Evolutionary conservation across 2,888 invertebrate genomes (phyloP).

Genomic region (Dryocosmus kuriphilus): DNA sequence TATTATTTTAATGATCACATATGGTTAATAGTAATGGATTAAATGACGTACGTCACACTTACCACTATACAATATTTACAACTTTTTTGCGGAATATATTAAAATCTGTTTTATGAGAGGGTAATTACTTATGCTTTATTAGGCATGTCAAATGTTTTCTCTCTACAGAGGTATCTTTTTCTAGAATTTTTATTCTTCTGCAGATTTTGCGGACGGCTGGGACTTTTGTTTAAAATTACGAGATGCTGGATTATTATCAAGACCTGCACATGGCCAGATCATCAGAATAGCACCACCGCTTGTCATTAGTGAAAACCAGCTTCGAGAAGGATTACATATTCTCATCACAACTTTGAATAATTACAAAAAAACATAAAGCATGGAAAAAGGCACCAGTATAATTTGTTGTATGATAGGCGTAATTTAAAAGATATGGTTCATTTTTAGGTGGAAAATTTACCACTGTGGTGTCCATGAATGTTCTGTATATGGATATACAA

Average conservation of each 20-base stretch:
- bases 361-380: neutral
- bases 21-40: too few species aligned
- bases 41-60: too few species aligned
- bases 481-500: too few species aligned
- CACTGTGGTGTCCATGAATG: too few species aligned
- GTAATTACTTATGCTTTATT: too few species aligned
- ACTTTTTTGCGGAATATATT: too few species aligned
- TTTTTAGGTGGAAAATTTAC: too few species aligned
- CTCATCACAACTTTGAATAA: slow-evolving; percentile 70
- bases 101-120: too few species aligned
- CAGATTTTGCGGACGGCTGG: slow-evolving; percentile 83
- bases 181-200: neutral
- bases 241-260: slow-evolving; percentile 84
- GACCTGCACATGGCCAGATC: slow-evolving; percentile 87
- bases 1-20: too few species aligned
- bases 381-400: neutral
- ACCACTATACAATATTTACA: too few species aligned
- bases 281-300: slow-evolving; percentile 86
- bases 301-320: slow-evolving; percentile 81
- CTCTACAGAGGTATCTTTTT: too few species aligned
- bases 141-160: too few species aligned
- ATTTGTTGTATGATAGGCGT: neutral
- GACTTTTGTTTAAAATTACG: slow-evolving; percentile 82
- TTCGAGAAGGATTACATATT: slow-evolving; percentile 81
- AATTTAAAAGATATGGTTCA: neutral